Conservation (phyloP, 2,888 invertebrate genomes). For the Tribolium freemani region DNA sequence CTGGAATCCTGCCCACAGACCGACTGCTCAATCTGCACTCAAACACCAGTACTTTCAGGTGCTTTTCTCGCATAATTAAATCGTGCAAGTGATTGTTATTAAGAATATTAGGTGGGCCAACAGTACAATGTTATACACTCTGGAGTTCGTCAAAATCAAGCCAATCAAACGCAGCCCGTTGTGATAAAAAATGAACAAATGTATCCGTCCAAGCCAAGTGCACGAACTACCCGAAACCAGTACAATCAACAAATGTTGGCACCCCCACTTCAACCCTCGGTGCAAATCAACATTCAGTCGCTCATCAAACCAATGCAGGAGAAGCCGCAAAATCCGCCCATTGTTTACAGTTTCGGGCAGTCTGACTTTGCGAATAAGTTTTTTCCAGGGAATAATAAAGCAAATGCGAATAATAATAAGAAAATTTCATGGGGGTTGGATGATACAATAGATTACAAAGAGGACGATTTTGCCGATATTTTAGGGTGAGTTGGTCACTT, state of each 20-base stretch:
- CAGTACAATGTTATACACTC: slow-evolving; percentile 56
- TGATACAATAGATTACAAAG: slow-evolving; percentile 60
- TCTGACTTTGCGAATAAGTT: slow-evolving; percentile 63
- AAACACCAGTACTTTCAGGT: slow-evolving; percentile 73
- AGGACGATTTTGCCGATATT: slow-evolving; percentile 80
- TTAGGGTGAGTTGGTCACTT: slow-evolving; percentile 73
- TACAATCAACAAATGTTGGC: slow-evolving; percentile 46
- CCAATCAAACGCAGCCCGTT: slow-evolving; percentile 9
- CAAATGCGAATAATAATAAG: slow-evolving; percentile 47
- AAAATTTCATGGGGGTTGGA: slow-evolving; percentile 61
- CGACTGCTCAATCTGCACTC: slow-evolving; percentile 90
- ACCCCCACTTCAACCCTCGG: slow-evolving; percentile 63
- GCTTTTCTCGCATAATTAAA: not conserved
- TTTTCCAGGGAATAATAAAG: slow-evolving; percentile 60
- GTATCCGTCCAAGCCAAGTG: slow-evolving; percentile 27
- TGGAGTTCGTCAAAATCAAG: slow-evolving; percentile 49
- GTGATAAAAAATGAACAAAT: slow-evolving; percentile 25
- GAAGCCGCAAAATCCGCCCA: slow-evolving; percentile 64
- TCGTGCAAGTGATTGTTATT: not conserved
- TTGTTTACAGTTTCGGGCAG: slow-evolving; percentile 66
- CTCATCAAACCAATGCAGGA: slow-evolving; percentile 63
- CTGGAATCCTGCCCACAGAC: slow-evolving; percentile 94
- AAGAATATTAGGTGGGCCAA: slow-evolving; percentile 62
- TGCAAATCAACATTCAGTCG: slow-evolving; percentile 66
- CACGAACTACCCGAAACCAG: slow-evolving; percentile 32